These are phyloP conservation scores for Zaprionus africanus DNA, from an alignment of 1,140 invertebrate species.

Conservation along the genomic window DNA sequence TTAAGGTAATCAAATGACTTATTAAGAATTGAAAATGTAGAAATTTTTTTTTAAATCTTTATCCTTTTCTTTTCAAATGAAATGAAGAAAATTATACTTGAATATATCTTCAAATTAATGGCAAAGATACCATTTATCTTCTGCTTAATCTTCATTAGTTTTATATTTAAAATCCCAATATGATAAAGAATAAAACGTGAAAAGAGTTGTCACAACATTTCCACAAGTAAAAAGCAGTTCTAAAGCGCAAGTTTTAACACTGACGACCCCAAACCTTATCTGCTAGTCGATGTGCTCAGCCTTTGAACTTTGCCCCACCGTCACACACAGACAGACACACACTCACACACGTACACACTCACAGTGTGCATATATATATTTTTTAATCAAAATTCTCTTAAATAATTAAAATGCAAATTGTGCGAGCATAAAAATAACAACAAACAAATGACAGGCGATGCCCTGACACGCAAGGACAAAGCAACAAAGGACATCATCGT, in stretches of 20 bases:
- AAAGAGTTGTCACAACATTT: too few species aligned
- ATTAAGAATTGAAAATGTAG: not conserved
- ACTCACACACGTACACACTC: constrained; percentile 1
- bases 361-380: constrained; percentile 56
- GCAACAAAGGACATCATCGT: constrained; percentile 52
- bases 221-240: too few species aligned
- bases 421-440: constrained; percentile 78
- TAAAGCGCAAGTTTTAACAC: not conserved
- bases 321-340: not conserved
- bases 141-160: not conserved
- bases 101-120: too few species aligned
- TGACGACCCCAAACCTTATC: not conserved
- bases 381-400: constrained; percentile 84
- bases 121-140: not conserved
- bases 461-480: constrained; percentile 38
- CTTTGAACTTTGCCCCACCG: not conserved
- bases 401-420: constrained; percentile 84
- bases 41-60: too few species aligned
- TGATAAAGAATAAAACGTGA: not conserved
- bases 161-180: not conserved
- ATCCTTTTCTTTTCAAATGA: too few species aligned
- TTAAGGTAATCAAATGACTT: too few species aligned
- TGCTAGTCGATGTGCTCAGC: constrained; percentile 16
- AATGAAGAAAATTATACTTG: not conserved
- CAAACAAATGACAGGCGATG: constrained; percentile 55